Conservation (phyloP, 2,888 invertebrate species). For the Plebejus melissa region DNA sequence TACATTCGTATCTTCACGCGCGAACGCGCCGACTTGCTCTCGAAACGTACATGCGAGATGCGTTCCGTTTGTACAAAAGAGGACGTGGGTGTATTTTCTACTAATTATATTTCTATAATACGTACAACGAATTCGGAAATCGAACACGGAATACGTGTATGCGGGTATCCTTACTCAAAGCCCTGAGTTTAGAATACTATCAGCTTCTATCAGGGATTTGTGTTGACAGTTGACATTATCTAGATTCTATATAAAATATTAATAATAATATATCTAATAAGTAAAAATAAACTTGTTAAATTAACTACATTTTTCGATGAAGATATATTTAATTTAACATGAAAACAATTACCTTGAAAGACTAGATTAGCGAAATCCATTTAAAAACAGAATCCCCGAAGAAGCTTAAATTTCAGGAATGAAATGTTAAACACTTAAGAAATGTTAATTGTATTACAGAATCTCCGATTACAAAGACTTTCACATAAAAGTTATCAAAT, state of each 20-base stretch:
- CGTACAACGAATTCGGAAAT: too few species aligned
- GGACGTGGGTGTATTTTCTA: too few species aligned
- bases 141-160: too few species aligned
- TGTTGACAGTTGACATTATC: too few species aligned
- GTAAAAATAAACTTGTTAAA: background rate
- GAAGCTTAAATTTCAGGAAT: background rate
- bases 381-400: background rate
- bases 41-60: too few species aligned
- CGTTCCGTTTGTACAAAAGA: too few species aligned
- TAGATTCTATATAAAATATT: too few species aligned
- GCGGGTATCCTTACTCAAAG: too few species aligned
- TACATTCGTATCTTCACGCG: background rate
- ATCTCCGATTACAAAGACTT: constrained; percentile 4
- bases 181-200: too few species aligned
- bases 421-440: background rate
- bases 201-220: too few species aligned
- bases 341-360: background rate
- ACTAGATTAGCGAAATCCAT: background rate
- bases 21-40: too few species aligned
- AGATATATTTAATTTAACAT: background rate
- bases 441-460: background rate
- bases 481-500: background rate
- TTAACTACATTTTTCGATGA: background rate
- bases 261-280: background rate
- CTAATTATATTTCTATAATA: too few species aligned